Evolutionary conservation across 2,888 invertebrate genomes (phyloP).

Genomic region (Eristalis tenax): DNA sequence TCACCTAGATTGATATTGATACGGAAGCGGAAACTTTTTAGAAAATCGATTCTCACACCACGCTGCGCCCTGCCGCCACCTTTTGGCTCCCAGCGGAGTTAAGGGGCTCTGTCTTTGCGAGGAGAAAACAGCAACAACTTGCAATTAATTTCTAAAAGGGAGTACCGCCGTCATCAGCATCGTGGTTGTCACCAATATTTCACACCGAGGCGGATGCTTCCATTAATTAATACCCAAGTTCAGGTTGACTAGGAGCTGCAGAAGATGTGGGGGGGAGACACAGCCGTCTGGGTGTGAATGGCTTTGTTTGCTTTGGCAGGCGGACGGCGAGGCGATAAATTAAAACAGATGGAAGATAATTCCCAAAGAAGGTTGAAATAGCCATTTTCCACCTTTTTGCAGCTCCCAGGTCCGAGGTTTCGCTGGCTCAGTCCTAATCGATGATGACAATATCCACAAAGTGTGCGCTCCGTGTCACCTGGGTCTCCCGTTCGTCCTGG

Average conservation of each 20-base stretch:
- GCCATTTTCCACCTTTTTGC: slow-evolving; percentile 33
- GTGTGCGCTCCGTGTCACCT: slow-evolving; percentile 46
- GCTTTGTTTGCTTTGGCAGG: slow-evolving; percentile 28
- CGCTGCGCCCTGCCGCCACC: no score
- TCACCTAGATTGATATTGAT: slow-evolving; percentile 51
- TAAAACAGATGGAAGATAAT: slow-evolving; percentile 62
- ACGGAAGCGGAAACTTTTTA: slow-evolving; percentile 58
- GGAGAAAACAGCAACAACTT: background rate
- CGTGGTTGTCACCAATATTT: background rate
- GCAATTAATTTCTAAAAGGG: slow-evolving; percentile 52
- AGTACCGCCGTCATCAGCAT: slow-evolving; percentile 18
- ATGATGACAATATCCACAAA: slow-evolving; percentile 43
- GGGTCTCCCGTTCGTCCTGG: background rate
- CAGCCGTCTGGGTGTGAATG: background rate
- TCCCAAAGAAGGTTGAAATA: slow-evolving; percentile 19
- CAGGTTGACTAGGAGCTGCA: background rate
- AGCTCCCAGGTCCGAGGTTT: background rate
- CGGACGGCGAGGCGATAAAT: slow-evolving; percentile 47
- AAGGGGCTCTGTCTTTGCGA: background rate
- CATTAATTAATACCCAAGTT: slow-evolving; percentile 34
- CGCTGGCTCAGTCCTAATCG: slow-evolving; percentile 33
- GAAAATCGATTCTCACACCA: slow-evolving; percentile 15
- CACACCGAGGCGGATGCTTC: slow-evolving; percentile 2
- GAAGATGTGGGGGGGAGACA: background rate
- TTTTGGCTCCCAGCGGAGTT: background rate